Conservation (phyloP, 2,888 invertebrate genomes). For the Rhingia rostrata region DNA sequence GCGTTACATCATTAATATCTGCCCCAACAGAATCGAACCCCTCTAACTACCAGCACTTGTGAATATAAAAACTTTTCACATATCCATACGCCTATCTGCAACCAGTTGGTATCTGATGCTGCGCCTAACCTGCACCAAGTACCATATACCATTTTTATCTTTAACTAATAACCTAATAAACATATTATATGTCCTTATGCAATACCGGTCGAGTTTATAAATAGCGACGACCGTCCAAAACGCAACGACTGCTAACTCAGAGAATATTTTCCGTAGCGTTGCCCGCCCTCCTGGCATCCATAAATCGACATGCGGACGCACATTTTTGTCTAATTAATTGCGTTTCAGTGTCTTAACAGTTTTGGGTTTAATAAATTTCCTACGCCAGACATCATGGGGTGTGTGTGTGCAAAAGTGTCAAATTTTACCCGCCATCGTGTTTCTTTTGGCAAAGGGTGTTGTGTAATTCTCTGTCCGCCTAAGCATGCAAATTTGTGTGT, state of each 20-base stretch:
- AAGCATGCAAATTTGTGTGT: slow-evolving; percentile 41
- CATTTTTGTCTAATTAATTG: slow-evolving; percentile 69
- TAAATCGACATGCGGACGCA: slow-evolving; percentile 36
- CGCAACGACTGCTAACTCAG: not conserved
- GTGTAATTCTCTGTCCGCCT: slow-evolving; percentile 59
- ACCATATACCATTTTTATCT: slow-evolving; percentile 58
- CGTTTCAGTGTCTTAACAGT: slow-evolving; percentile 60
- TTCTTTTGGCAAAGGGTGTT: slow-evolving; percentile 39
- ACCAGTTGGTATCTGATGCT: slow-evolving; percentile 34
- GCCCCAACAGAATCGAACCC: slow-evolving; percentile 33
- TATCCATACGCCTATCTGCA: not conserved
- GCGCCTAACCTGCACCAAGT: slow-evolving; percentile 19
- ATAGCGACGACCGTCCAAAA: slow-evolving; percentile 40
- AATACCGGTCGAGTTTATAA: slow-evolving; percentile 62
- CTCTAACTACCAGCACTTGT: too few relatives aligned
- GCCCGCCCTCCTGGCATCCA: not conserved
- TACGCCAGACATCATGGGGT: slow-evolving; percentile 17
- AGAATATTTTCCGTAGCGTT: slow-evolving; percentile 40
- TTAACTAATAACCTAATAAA: slow-evolving; percentile 53
- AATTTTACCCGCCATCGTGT: slow-evolving; percentile 32
- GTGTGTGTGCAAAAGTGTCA: slow-evolving; percentile 52
- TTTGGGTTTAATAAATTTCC: slow-evolving; percentile 55
- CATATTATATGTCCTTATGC: slow-evolving; percentile 63
- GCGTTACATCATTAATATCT: slow-evolving; percentile 51
- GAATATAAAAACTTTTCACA: too few relatives aligned